phyloP scores from a whole-genome alignment of 2,888 invertebrate genomes.

The Phania funesta region DNA sequence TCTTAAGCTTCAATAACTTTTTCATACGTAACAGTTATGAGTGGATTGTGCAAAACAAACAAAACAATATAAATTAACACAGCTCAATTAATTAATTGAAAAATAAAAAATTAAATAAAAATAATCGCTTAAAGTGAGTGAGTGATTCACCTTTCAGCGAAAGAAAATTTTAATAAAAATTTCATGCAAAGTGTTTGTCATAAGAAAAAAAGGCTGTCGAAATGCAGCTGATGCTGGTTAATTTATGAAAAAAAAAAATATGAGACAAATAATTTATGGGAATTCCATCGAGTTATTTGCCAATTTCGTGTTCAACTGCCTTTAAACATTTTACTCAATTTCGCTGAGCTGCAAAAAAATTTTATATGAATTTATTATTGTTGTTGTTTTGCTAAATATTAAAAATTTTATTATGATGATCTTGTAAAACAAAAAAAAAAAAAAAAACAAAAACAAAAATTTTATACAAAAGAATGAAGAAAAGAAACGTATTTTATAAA shows the following conservation, averaged over 20 bases:
- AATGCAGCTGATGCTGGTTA: constrained; percentile 62
- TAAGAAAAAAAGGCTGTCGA: constrained; percentile 32
- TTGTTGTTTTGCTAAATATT: constrained; percentile 20
- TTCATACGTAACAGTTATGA: constrained; percentile 31
- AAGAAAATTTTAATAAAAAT: constrained; percentile 15
- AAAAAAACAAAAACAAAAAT: constrained; percentile 34
- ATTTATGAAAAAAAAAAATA: constrained; percentile 37
- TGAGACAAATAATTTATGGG: constrained; percentile 13
- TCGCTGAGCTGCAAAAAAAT: constrained; percentile 45
- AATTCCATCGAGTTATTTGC: background rate
- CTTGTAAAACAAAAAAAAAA: constrained; percentile 53
- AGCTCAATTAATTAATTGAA: constrained; percentile 26
- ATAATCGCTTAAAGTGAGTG: too few relatives aligned
- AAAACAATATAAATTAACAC: constrained; percentile 31
- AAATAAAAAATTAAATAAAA: constrained; percentile 29
- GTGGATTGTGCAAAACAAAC: constrained; percentile 22
- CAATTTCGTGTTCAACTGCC: background rate
- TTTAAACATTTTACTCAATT: constrained; percentile 45
- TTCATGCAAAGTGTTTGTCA: background rate
- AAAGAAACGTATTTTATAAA: constrained; percentile 64
- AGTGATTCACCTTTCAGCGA: constrained; percentile 53
- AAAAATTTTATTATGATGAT: constrained; percentile 53
- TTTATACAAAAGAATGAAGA: constrained; percentile 22
- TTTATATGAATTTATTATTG: constrained; percentile 17
- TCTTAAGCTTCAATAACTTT: constrained; percentile 41